Evolutionary conservation across 2,888 invertebrate genomes (phyloP).

Genomic region (Cephalotes varians): DNA sequence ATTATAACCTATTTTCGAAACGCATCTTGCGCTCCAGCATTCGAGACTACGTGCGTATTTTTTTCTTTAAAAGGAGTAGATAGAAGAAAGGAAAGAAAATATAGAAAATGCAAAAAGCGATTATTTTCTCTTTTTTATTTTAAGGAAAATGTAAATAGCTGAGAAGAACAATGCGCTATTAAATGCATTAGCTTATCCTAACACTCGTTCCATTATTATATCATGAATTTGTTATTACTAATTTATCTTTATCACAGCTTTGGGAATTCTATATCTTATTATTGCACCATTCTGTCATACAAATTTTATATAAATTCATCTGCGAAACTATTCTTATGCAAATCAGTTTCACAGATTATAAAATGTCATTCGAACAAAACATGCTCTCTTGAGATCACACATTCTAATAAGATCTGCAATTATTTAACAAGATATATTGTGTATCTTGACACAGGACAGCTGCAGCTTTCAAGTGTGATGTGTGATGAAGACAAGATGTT

Average conservation of each 20-base stretch:
- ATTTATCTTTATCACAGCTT: background rate
- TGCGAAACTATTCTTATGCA: background rate
- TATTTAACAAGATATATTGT: background rate
- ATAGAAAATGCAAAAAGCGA: background rate
- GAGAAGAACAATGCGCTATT: background rate
- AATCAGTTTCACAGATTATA: background rate
- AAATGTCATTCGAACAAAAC: conserved; percentile 6
- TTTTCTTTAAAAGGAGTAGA: background rate
- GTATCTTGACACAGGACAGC: background rate
- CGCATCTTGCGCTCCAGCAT: background rate
- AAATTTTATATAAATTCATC: background rate
- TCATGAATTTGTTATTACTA: background rate
- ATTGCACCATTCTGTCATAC: background rate
- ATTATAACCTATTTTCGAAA: background rate
- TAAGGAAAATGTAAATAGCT: background rate
- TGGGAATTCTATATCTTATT: background rate
- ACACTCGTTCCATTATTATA: background rate
- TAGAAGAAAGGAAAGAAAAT: background rate
- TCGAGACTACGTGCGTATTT: background rate
- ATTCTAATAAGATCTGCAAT: background rate
- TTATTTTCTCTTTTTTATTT: background rate
- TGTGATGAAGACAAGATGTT: background rate
- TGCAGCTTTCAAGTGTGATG: background rate
- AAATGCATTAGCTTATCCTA: background rate
- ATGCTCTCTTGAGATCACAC: background rate